Conservation (phyloP, 1,140 invertebrate genomes). For the Cydia fagiglandana region DNA sequence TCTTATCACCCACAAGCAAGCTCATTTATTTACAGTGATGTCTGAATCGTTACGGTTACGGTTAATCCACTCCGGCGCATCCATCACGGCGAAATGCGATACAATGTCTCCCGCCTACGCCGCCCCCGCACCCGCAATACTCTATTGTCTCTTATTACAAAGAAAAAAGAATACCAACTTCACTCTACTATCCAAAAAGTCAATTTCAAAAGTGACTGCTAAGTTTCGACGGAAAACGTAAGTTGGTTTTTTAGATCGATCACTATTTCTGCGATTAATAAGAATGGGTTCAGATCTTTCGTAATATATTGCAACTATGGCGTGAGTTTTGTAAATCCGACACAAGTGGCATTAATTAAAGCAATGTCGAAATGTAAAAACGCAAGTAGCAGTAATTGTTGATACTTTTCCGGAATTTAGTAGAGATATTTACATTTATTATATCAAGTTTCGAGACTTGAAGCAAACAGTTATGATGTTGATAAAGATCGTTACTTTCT, state of each 20-base stretch:
- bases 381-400: neutral
- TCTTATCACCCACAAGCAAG: slow-evolving; percentile 12
- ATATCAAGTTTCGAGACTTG: slow-evolving; percentile 1
- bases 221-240: neutral
- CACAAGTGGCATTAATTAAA: slow-evolving; percentile 29
- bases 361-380: slow-evolving; percentile 6
- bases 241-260: slow-evolving; percentile 25
- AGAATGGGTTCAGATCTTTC: slow-evolving; percentile 17
- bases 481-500: slow-evolving; percentile 27
- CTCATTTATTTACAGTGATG: slow-evolving; percentile 13
- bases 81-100: slow-evolving; percentile 25
- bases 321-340: slow-evolving; percentile 14
- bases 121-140: slow-evolving; percentile 22
- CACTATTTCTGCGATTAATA: slow-evolving; percentile 21
- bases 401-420: neutral
- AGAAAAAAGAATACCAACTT: slow-evolving; percentile 24
- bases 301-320: slow-evolving; percentile 18
- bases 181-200: neutral
- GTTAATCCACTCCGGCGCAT: slow-evolving; percentile 26
- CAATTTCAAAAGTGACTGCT: neutral
- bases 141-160: slow-evolving; percentile 26
- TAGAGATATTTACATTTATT: slow-evolving; percentile 1
- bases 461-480: slow-evolving; percentile 11
- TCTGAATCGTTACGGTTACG: slow-evolving; percentile 16
- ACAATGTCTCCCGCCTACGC: slow-evolving; percentile 19